phyloP scores from a whole-genome alignment of 1,140 invertebrate genomes.

The Hyles vespertilio region DNA sequence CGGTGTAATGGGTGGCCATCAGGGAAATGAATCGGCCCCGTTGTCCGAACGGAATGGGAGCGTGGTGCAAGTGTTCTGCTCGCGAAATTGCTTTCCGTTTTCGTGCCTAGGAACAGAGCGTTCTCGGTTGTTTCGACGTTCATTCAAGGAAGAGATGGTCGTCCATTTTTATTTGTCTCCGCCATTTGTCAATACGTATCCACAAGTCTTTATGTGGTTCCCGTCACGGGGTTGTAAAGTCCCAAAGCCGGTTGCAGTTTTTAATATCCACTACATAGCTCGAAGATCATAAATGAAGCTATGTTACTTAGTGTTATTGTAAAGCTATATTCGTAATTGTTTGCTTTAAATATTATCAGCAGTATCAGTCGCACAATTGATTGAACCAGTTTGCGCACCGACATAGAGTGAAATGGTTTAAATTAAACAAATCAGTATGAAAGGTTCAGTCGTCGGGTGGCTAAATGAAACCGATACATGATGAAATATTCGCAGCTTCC shows the following conservation, averaged over 20 bases:
- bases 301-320: too few species aligned
- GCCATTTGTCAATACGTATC: neutral
- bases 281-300: too few species aligned
- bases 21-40: constrained; percentile 59
- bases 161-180: neutral
- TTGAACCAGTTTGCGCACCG: too few species aligned
- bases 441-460: too few species aligned
- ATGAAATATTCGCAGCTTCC: too few species aligned
- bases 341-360: too few species aligned
- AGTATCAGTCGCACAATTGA: too few species aligned
- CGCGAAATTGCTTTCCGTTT: constrained; percentile 50
- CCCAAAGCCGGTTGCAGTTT: neutral
- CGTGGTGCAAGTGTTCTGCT: constrained; percentile 39
- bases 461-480: too few species aligned
- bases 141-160: constrained; percentile 1
- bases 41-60: constrained; percentile 41
- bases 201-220: neutral
- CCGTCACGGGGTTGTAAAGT: neutral
- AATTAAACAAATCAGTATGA: too few species aligned
- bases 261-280: too few species aligned
- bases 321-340: too few species aligned
- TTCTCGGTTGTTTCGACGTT: constrained; percentile 25
- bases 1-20: constrained; percentile 65
- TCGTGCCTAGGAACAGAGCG: constrained; percentile 26
- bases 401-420: too few species aligned